Conservation (phyloP, 2,797 vertebrate species). For the Onychomys arenicola region DNA sequence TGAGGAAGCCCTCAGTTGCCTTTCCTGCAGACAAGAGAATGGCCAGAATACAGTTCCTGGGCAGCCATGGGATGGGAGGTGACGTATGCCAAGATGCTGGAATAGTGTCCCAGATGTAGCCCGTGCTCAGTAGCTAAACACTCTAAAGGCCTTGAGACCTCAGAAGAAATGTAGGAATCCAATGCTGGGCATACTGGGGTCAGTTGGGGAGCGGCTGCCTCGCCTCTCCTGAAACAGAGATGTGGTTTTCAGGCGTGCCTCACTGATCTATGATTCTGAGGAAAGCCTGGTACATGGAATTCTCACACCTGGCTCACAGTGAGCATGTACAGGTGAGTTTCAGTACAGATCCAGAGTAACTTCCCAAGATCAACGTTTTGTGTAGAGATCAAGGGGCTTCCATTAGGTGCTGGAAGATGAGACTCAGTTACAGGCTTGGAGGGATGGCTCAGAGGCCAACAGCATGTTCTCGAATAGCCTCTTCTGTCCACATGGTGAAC, state of each 20-base stretch:
- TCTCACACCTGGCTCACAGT: neutral
- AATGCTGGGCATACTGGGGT: neutral
- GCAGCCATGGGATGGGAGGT: neutral
- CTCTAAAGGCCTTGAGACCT: neutral
- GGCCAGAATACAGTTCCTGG: neutral
- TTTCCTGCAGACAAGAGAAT: neutral
- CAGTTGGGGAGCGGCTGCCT: neutral
- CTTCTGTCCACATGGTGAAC: neutral
- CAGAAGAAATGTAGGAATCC: neutral
- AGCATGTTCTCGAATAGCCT: neutral
- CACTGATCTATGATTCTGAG: neutral
- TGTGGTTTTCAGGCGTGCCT: neutral
- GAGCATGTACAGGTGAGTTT: neutral
- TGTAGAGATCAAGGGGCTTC: neutral
- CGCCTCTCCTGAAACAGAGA: neutral
- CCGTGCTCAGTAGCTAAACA: neutral
- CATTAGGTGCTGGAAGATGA: neutral
- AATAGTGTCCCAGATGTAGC: neutral
- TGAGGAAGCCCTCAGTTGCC: neutral
- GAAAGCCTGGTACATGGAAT: neutral
- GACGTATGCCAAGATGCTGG: neutral
- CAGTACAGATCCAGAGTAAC: neutral
- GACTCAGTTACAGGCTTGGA: neutral
- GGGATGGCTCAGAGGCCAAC: neutral
- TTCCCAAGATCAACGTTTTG: constrained; percentile 15